Evolutionary conservation across 2,113 vertebrate genomes (phyloP).

Genomic region (Todiramphus saurophagus): DNA sequence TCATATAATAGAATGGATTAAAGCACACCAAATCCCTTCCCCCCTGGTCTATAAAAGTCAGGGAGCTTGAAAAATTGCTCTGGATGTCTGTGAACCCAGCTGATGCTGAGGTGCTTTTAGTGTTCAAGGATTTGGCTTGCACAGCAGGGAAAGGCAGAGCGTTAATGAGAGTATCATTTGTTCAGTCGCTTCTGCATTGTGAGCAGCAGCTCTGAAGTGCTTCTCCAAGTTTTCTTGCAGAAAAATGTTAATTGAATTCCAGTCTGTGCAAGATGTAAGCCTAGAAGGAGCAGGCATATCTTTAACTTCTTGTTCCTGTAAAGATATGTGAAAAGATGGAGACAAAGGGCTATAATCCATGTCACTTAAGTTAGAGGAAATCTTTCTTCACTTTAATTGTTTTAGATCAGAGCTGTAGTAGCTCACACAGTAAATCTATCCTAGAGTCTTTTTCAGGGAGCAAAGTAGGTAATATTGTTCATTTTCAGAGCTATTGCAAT

Average conservation of each 20-base stretch:
- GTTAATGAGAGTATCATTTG: slow-evolving; percentile 58
- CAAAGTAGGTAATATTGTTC: background rate
- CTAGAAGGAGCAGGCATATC: background rate
- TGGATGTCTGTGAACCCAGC: slow-evolving; percentile 51
- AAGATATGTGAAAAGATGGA: background rate
- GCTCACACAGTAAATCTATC: background rate
- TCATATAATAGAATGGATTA: slow-evolving; percentile 51
- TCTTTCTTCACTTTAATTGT: slow-evolving; percentile 27
- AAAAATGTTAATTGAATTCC: slow-evolving; percentile 55
- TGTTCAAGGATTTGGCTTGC: slow-evolving; percentile 49
- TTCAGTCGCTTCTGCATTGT: slow-evolving; percentile 24
- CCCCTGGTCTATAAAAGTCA: slow-evolving; percentile 57
- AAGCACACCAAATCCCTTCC: slow-evolving; percentile 51
- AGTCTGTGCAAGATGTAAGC: background rate
- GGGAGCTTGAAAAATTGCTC: slow-evolving; percentile 52
- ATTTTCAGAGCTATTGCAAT: background rate
- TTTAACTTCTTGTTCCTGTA: slow-evolving; percentile 37
- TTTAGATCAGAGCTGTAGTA: background rate
- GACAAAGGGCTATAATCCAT: background rate
- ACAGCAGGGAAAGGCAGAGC: slow-evolving; percentile 54
- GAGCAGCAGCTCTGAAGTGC: slow-evolving; percentile 51
- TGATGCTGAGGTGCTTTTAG: slow-evolving; percentile 58
- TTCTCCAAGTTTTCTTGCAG: slow-evolving; percentile 38
- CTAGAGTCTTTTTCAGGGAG: background rate
- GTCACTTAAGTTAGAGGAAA: background rate